Evolutionary conservation across 2,888 invertebrate species (phyloP).

Genomic region (Hydroisotoma schaefferi): DNA sequence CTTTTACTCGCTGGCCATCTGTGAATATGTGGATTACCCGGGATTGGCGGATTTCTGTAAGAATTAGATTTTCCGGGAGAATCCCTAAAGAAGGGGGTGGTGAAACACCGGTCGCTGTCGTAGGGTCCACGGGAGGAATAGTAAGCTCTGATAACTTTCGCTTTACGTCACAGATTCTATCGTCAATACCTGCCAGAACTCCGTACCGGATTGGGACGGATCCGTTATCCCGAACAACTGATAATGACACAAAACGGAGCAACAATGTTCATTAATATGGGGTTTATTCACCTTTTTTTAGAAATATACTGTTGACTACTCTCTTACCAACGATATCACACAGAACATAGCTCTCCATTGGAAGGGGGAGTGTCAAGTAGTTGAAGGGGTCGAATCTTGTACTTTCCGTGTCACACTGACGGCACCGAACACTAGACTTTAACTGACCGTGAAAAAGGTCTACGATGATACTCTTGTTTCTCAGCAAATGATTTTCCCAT

Average conservation of each 20-base stretch:
- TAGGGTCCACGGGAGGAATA: too few relatives aligned
- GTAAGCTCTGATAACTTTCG: conserved; percentile 57
- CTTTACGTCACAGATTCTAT: conserved; percentile 73
- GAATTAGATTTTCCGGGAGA: conserved; percentile 47
- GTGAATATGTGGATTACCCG: conserved; percentile 41
- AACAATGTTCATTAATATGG: not conserved
- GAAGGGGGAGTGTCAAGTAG: conserved; percentile 80
- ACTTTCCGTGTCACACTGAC: conserved; percentile 75
- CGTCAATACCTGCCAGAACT: conserved; percentile 75
- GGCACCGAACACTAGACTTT: conserved; percentile 80
- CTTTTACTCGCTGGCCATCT: conserved; percentile 42
- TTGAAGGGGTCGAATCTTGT: conserved; percentile 91
- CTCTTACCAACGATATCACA: conserved; percentile 68
- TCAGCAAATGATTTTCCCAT: conserved; percentile 75
- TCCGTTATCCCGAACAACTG: conserved; percentile 75
- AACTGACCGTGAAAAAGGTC: conserved; percentile 89
- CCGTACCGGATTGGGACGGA: conserved; percentile 81
- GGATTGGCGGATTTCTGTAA: conserved; percentile 47
- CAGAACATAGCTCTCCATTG: conserved; percentile 79
- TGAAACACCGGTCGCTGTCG: not conserved
- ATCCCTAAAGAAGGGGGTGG: conserved; percentile 12
- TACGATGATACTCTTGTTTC: conserved; percentile 82
- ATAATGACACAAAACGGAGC: conserved; percentile 37
- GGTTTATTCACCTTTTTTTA: not conserved
- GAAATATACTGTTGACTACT: not conserved